Base-by-base conservation (phyloP, 2,113 vertebrate genomes). In the Phaethon lepturus region DNA sequence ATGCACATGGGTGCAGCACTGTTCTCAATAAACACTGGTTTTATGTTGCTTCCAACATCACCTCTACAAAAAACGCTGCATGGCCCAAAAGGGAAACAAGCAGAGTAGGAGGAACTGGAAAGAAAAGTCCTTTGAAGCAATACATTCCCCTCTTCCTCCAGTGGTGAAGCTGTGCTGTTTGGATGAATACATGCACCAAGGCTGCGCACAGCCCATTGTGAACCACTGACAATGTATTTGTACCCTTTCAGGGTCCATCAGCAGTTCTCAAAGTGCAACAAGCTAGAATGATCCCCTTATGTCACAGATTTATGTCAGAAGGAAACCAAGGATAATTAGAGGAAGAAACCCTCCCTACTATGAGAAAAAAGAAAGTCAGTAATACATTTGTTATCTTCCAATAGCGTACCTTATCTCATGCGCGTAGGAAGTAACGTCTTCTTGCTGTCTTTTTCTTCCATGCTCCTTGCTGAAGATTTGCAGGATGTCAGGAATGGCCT, bases 341-440 rank as follows among this genome's bases (percentile, higher is more conserved):
- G 29, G 55, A 81, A 93, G 56, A 91, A 87, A 59, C 13, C 5
- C 33, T n/a, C 9, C 35, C 56, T 12, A 20, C 19, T 10, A 38
- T 1, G 8, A 83, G 29, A 55, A 86, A 86, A 23, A 44, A 76
- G 16, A 31, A 74, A 74, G 9, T 12, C 47, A 63, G 22, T 28
- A 77, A 47, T 29, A 56, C 1, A 33, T 75, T 81, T 87, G 20
- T 56, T 81, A 0, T 38, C 35, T 75, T 79, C 29, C 55, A 63
- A 4, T 2, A 3, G 23, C 9, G 33, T 69, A 83, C 63, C 59
- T 90, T 49, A 31, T 10, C 45, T 74, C 19, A 13, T 5, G 26
- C 7, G 3, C 0, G 0, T 3, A 58, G 59, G 53, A 68, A 78
- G 62, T 11, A 60, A 60, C 1, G 4, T 55, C 33, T 84, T 62